Conservation (phyloP, 1,140 invertebrate genomes). For the Bombus superbus region DNA sequence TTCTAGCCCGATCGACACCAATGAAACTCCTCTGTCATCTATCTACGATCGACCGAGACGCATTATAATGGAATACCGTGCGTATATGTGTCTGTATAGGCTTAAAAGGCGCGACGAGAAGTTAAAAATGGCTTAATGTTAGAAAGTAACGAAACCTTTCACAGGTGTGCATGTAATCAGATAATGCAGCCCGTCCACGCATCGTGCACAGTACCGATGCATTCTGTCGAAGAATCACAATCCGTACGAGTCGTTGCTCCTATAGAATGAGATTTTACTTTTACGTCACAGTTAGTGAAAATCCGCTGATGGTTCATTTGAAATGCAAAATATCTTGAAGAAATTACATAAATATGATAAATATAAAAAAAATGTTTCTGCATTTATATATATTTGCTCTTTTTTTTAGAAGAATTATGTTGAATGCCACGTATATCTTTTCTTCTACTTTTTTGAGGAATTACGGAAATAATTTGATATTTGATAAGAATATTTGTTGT, state of each 20-base stretch:
- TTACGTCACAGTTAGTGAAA: constrained; percentile 34
- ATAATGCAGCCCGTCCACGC: constrained; percentile 14
- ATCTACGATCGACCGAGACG: neutral
- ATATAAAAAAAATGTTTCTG: neutral
- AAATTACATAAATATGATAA: neutral
- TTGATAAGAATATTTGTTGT: neutral
- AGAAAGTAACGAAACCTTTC: constrained; percentile 57
- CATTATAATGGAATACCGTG: constrained; percentile 33
- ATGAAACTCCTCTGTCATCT: neutral
- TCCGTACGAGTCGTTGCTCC: neutral
- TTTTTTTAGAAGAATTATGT: neutral
- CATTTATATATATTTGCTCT: neutral
- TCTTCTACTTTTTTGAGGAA: neutral
- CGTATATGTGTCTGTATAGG: neutral
- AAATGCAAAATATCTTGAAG: neutral
- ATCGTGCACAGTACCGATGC: neutral
- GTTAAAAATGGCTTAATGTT: constrained; percentile 5
- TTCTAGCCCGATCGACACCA: constrained; percentile 67
- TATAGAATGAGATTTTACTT: constrained; percentile 24
- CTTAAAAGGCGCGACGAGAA: neutral
- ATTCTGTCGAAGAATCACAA: constrained; percentile 26
- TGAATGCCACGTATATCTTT: neutral
- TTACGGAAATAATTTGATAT: neutral
- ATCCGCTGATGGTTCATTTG: constrained; percentile 1
- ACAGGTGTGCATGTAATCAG: constrained; percentile 21